A percentile compares a stretch with the other conserved stretches of the same genome.
Evolutionary conservation across 2,888 invertebrate species (phyloP).

Genomic region (Colostygia pectinataria): DNA sequence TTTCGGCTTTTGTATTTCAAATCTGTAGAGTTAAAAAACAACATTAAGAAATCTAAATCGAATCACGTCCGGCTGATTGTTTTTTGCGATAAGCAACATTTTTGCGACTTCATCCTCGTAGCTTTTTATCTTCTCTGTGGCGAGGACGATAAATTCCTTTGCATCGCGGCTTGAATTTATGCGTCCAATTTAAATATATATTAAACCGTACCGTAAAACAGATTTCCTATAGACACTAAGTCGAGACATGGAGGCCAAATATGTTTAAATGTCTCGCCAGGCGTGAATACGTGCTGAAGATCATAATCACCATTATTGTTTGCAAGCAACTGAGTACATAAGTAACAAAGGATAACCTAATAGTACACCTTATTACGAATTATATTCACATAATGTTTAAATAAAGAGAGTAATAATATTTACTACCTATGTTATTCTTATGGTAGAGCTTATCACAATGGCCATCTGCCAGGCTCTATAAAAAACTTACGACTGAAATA

Average conservation of each 20-base stretch:
- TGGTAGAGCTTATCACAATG: too few species aligned
- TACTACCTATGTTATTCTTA: too few species aligned
- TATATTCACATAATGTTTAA: too few species aligned
- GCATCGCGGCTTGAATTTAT: constrained; percentile 31
- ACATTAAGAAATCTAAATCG: constrained; percentile 64
- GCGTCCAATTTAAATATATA: constrained; percentile 37
- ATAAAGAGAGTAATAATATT: too few species aligned
- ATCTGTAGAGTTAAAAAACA: constrained; percentile 54
- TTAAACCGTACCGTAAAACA: constrained; percentile 35
- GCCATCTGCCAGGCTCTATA: too few species aligned
- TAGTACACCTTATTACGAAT: not conserved
- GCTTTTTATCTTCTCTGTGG: constrained; percentile 26
- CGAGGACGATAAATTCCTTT: constrained; percentile 34
- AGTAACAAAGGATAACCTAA: constrained; percentile 1
- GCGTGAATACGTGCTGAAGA: constrained; percentile 10
- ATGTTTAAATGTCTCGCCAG: constrained; percentile 19
- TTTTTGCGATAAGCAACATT: constrained; percentile 59
- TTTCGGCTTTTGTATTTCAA: constrained; percentile 58
- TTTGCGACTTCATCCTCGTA: constrained; percentile 40
- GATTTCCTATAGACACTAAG: constrained; percentile 23
- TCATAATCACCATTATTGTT: constrained; percentile 9
- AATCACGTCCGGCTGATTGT: constrained; percentile 69
- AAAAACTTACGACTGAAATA: too few species aligned
- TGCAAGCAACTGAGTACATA: constrained; percentile 3
- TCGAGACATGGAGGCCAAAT: constrained; percentile 17